Percentiles rank a stretch among this genome's conserved stretches.
These are phyloP conservation scores for Bombyx huttoni DNA, from an alignment of 2,888 invertebrate genomes.

Conservation along the genomic window DNA sequence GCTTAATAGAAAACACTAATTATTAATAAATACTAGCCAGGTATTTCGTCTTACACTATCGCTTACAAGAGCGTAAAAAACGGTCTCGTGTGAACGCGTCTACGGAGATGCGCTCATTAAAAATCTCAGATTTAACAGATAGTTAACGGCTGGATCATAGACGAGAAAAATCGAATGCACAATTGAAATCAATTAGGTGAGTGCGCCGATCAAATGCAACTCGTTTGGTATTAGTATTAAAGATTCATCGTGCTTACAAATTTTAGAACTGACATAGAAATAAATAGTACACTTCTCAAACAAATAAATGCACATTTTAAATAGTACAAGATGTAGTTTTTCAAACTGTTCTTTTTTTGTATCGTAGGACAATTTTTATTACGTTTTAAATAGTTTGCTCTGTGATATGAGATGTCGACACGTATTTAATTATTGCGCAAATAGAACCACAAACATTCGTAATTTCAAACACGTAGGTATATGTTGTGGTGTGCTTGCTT, in stretches of 20 bases:
- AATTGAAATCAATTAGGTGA: constrained; percentile 14
- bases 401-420: too few relatives aligned
- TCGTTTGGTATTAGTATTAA: constrained; percentile 8
- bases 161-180: constrained; percentile 4
- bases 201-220: constrained; percentile 14
- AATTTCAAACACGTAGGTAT: too few relatives aligned
- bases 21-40: neutral
- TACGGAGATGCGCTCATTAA: neutral
- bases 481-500: too few relatives aligned
- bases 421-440: too few relatives aligned
- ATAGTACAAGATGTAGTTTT: too few relatives aligned
- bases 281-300: too few relatives aligned
- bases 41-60: neutral
- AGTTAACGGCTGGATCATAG: neutral
- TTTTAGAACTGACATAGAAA: neutral
- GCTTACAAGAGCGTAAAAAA: neutral
- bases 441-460: too few relatives aligned
- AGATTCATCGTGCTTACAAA: neutral
- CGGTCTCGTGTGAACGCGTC: neutral
- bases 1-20: neutral
- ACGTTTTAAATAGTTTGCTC: too few relatives aligned
- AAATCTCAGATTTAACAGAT: neutral
- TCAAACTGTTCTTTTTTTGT: too few relatives aligned
- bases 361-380: too few relatives aligned
- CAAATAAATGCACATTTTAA: too few relatives aligned